Base-by-base conservation (phyloP, 2,113 vertebrate genomes). In the Peromyscus leucopus region DNA sequence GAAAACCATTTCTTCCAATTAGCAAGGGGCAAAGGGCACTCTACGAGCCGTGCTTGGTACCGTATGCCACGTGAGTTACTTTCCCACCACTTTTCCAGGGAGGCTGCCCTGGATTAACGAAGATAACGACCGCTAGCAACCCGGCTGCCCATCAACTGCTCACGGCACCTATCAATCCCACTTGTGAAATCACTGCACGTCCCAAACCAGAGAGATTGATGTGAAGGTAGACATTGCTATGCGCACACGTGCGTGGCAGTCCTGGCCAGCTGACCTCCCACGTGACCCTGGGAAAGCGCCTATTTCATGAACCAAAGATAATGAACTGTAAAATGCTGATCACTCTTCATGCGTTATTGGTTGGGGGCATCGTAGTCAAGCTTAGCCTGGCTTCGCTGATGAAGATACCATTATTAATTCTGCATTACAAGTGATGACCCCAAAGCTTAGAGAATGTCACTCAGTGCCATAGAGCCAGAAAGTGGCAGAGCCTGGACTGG, bases 11-110 rank as follows among this genome's bases (percentile, higher is more conserved):
- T 76, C 83, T 84, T 88, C 39, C 65, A 74, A 46, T 92, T 57
- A 93, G 59, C 26, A 36, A 46, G 75, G 33, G 16, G 61, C 28
- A 83, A 63, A 17, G 22, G 33, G 36, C 51, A 19, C 42, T 82
- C 95, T 95, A 61, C 87, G 89, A 91, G 5, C 24, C 24, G 24
- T 48, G 13, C 67, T 67, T n/a, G 46, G 33, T 36, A 21, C 51
- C 22, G 16, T 67, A 46, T 3, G 61, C 63, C 84, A 55, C 82
- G 5, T 26, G 78, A 67, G 31, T 79, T 10, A 90, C 28, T 89
- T 83, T 78, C 39, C 33, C 63, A 87, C 92, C 39, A 39, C 11
- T 95, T 95, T 95, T 42, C 86, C 59, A 67, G 72, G 91, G 65
- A 86, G 78, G 46, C 36, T 19, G 33, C 7, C 7, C 61, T 46